phyloP scores from a whole-genome alignment of 2,888 invertebrate genomes.

The Monochamus alternatus region DNA sequence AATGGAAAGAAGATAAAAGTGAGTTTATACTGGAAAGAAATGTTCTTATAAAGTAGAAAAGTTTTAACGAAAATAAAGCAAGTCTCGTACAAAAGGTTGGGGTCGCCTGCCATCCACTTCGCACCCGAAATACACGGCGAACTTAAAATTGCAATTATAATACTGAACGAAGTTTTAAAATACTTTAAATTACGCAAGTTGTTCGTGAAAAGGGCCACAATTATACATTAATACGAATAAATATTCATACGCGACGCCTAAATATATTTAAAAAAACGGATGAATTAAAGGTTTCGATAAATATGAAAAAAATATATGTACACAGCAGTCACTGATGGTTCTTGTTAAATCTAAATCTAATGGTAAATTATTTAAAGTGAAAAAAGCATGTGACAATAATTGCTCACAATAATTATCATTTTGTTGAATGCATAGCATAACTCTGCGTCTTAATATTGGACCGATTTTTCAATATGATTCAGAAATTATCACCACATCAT shows the following conservation, averaged over 20 bases:
- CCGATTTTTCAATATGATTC: no score
- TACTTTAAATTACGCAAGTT: slow-evolving; percentile 57
- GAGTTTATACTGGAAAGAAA: slow-evolving; percentile 66
- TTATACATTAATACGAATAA: slow-evolving; percentile 59
- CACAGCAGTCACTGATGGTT: no score
- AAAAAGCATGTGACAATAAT: no score
- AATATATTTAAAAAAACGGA: neutral
- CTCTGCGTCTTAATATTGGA: no score
- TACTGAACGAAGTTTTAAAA: slow-evolving; percentile 59
- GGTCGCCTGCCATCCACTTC: slow-evolving; percentile 39
- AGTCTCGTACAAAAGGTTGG: slow-evolving; percentile 60
- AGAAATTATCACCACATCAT: no score
- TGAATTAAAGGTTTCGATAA: no score
- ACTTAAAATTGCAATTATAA: slow-evolving; percentile 65
- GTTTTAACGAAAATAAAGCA: slow-evolving; percentile 65
- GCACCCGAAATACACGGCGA: slow-evolving; percentile 55
- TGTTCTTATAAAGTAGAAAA: slow-evolving; percentile 65
- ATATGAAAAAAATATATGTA: no score
- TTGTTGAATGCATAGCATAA: no score
- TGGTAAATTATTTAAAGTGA: no score
- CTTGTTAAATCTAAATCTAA: no score
- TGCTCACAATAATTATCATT: no score
- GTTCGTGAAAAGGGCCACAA: slow-evolving; percentile 52
- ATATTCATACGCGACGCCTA: slow-evolving; percentile 47
- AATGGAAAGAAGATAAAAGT: slow-evolving; percentile 65